phyloP scores from a whole-genome alignment of 2,797 vertebrate species.

The Sebastes steindachneri region DNA sequence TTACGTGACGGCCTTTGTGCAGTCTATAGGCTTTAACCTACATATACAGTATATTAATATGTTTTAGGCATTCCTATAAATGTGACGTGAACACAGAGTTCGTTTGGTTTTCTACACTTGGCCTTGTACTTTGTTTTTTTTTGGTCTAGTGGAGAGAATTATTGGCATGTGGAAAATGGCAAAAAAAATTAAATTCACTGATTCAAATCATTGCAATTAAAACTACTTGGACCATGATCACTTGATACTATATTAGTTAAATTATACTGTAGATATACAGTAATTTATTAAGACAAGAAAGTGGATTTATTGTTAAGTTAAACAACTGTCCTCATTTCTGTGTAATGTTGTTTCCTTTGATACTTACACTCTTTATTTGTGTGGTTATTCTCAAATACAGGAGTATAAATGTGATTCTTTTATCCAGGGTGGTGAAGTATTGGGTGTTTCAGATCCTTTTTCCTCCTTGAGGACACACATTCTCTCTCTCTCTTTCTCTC shows the following conservation, averaged over 20 bases:
- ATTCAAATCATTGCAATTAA: not conserved
- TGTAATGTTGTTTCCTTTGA: not conserved
- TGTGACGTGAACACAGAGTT: not conserved
- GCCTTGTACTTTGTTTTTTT: too few species aligned
- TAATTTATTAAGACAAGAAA: not conserved
- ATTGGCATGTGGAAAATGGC: rapidly evolving
- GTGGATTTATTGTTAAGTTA: not conserved
- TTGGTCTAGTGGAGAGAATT: not conserved
- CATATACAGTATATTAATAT: not conserved
- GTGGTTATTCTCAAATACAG: not conserved
- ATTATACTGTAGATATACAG: not conserved
- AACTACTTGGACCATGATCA: not conserved
- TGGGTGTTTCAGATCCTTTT: not conserved
- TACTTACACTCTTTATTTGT: not conserved
- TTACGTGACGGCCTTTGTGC: not conserved
- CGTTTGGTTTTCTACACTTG: not conserved
- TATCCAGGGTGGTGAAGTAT: not conserved
- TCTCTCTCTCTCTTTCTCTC: not conserved
- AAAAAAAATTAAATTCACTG: not conserved
- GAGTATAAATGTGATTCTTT: not conserved
- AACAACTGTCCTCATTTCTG: not conserved
- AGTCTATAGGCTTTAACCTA: not conserved
- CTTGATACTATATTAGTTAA: not conserved
- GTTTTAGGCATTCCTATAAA: not conserved
- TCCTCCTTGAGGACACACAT: not conserved